Evolutionary conservation across 2,888 invertebrate genomes (phyloP), one percentile per base, ranked within the genome.

Genomic region (Oscheius sp.): DNA sequence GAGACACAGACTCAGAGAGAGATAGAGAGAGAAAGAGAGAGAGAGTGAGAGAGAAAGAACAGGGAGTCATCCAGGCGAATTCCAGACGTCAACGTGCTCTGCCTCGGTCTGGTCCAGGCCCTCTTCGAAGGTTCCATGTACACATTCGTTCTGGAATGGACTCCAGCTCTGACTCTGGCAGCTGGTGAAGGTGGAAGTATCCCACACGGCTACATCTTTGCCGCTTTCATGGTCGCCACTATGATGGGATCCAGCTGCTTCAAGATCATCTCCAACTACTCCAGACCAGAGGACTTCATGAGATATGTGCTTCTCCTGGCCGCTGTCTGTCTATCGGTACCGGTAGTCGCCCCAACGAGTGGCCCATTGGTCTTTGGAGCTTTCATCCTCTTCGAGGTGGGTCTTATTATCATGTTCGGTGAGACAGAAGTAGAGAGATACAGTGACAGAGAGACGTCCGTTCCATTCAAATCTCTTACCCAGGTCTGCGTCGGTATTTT

Each of bases 51-150:
- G 21, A 21, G 21, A 21, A 21, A 21, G 21, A 21, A 21, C 21
- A 21, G 21, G 21, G 21, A 21, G 21, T 21, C 21, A 21, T 10
- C 42, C 42, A 5, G 3, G 2, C 33, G 2, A n/a, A 5, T 35
- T 86, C 51, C 85, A 91, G 91, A 91, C 82, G 84, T 78, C 58
- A 90, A 90, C 77, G 86, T 91, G 2, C 79, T 91, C 33, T 90
- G 90, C 72, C 89, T 91, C 33, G 91, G 91, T 7, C 76, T 91
- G 72, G 90, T 91, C 70, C 91, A 91, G 87, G 90, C 91, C 0
- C 85, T 91, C 77, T 91, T 91, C 88, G 91, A 91, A 83, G 91
- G 91, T 13, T 89, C 90, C 75, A 91, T 91, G 91, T 91, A 91
- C 85, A 90, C 90, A n/a, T 91, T 91, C 86, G 91, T 91, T 11